Conservation (phyloP, 2,113 vertebrate species). For the Lota lota region DNA sequence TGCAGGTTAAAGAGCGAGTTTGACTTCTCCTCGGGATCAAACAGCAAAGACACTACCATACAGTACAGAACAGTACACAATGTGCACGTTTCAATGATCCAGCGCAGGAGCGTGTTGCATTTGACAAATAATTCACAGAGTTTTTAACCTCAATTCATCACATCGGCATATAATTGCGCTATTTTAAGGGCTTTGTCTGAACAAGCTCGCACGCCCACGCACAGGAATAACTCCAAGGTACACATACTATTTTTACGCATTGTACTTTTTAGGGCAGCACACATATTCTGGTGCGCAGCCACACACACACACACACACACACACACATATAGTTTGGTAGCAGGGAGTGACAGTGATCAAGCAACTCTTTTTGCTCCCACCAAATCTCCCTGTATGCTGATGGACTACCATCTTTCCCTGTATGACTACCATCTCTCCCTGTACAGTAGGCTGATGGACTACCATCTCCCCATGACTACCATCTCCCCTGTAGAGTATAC, state of each 20-base stretch:
- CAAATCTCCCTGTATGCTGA: too few species aligned
- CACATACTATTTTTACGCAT: too few species aligned
- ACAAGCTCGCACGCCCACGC: conserved; percentile 46
- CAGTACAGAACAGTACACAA: too few species aligned
- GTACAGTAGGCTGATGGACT: too few species aligned
- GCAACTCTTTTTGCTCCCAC: conserved; percentile 30
- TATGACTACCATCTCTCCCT: too few species aligned
- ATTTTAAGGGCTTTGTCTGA: conserved; percentile 70
- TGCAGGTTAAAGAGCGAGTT: background rate
- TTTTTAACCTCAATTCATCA: conserved; percentile 73
- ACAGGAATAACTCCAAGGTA: conserved; percentile 13
- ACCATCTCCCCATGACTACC: too few species aligned
- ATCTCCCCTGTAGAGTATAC: too few species aligned
- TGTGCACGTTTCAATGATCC: conserved; percentile 34
- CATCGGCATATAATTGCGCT: conserved; percentile 58
- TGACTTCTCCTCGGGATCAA: background rate
- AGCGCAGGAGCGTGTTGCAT: conserved; percentile 43
- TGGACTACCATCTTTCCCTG: too few species aligned
- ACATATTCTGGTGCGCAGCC: conserved; percentile 5
- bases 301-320: conserved; percentile 19
- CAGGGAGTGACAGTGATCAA: conserved; percentile 50
- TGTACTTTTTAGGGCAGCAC: conserved; percentile 15
- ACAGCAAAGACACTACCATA: too few species aligned
- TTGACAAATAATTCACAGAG: conserved; percentile 72
- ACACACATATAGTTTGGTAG: conserved; percentile 7